A percentile compares a stretch with the other conserved stretches of the same genome.
Evolutionary conservation across 2,888 invertebrate species (phyloP).

Genomic region (Cataglyphis livida): DNA sequence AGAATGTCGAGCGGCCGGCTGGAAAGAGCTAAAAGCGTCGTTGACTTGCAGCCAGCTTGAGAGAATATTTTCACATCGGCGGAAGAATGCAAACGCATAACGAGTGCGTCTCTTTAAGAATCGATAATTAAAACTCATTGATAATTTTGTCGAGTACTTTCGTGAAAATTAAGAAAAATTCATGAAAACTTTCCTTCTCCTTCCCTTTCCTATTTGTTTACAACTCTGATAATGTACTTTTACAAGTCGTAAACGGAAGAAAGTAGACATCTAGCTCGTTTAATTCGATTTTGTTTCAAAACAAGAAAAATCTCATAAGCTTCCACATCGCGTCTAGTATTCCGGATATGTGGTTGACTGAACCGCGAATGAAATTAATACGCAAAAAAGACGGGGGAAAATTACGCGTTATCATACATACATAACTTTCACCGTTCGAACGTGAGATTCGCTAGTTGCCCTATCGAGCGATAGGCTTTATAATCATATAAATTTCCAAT

Average conservation of each 20-base stretch:
- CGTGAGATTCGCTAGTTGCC: background rate
- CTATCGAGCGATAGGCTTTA: background rate
- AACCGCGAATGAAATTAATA: conserved; percentile 40
- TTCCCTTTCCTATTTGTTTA: background rate
- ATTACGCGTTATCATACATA: conserved; percentile 8
- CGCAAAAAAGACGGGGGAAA: conserved; percentile 25
- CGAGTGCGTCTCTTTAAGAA: conserved; percentile 9
- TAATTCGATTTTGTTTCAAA: background rate
- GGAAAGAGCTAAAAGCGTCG: conserved; percentile 71
- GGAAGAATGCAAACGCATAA: conserved; percentile 38
- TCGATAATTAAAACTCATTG: background rate
- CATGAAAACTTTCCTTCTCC: background rate
- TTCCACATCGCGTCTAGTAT: background rate
- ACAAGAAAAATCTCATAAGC: conserved; percentile 3
- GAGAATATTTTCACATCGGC: conserved; percentile 58
- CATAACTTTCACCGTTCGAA: conserved; percentile 45
- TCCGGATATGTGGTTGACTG: conserved; percentile 34
- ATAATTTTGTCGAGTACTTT: background rate
- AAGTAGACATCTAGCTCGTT: conserved; percentile 30
- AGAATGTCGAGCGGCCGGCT: conserved; percentile 61
- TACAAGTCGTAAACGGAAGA: conserved; percentile 33
- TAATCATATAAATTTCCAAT: background rate
- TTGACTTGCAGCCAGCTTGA: conserved; percentile 71
- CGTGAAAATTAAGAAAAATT: conserved; percentile 4
- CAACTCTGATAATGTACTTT: background rate